These are phyloP conservation scores for Plumapathes pennacea DNA, from an alignment of 92 coral and sea anemone genomes.

Conservation along the genomic window DNA sequence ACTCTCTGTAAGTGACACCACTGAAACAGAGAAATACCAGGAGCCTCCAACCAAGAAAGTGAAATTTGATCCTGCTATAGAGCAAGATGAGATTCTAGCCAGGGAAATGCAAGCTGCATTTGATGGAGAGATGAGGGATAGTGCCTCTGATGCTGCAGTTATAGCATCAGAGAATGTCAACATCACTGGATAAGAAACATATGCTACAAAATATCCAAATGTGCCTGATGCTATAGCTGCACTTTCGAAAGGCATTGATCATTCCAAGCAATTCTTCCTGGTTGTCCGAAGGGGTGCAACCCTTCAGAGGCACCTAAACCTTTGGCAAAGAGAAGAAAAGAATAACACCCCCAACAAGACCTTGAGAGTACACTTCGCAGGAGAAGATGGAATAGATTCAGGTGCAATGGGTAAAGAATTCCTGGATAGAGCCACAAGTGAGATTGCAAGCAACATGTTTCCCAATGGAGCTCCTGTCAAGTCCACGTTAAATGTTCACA, in stretches of 20 bases:
- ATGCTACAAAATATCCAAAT: background rate
- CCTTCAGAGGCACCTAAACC: conserved; percentile 35
- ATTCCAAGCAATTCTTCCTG: conserved; percentile 42
- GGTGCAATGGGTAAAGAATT: conserved; percentile 65
- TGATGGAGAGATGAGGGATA: background rate
- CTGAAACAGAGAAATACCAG: background rate
- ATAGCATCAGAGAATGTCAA: background rate
- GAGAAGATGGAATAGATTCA: conserved; percentile 58
- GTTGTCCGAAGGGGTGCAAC: conserved; percentile 51
- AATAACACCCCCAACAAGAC: conserved; percentile 40
- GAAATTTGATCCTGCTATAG: background rate
- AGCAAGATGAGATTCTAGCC: conserved; percentile 37
- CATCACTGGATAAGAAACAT: background rate
- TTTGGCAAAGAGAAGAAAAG: conserved; percentile 57
- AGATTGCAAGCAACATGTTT: conserved; percentile 39
- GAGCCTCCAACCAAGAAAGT: background rate
- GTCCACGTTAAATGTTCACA: conserved; percentile 47
- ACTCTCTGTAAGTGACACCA: background rate
- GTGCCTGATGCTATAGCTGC: background rate
- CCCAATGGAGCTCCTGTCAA: conserved; percentile 52
- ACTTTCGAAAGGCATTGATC: background rate
- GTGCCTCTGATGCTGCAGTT: too few relatives aligned
- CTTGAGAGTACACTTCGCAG: conserved; percentile 56
- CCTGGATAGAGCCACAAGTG: conserved; percentile 23
- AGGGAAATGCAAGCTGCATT: conserved; percentile 27